Base-by-base conservation (phyloP, 1,140 invertebrate genomes). In the Thaumetopoea pityocampa region DNA sequence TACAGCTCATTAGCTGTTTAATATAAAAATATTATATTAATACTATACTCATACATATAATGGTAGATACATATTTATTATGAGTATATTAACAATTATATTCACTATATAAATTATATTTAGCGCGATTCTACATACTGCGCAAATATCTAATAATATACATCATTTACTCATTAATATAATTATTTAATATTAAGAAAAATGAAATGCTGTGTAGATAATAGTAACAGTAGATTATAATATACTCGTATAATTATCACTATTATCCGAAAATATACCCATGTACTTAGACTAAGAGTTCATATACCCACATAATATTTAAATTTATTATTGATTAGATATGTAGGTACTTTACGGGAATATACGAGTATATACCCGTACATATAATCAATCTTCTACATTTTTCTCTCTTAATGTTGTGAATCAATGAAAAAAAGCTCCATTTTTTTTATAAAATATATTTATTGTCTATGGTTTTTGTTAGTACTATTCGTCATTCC, bases 191-290 rank as follows among this genome's bases (percentile, higher is more conserved):
- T 33, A 34, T 28, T 59, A 59, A 59, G 44, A 7, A 76, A 66
- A 70, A 65, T 51, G 50, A 79, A 84, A 87, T 86, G 85, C 85
- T 86, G 85, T 86, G 83, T 85, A 86, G 85, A 87, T 87, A 87
- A 87, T 87, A 87, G 81, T 71, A 71, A 80, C 41, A 32, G 53
- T 82, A 78, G 69, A 29, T 50, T 46, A 33, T 53, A 56, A 56
- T 32, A 47, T 38, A n/a, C n/a, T n/a, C n/a, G 42, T 50, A 49
- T 44, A 42, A 34, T 51, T 40, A 50, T 46, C 37, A 20, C 19
- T 50, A 50, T 20, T 40, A 36, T 42, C 44, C 27, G 33, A 53
- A 30, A 33, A 12, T 30, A 10, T 41, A 14, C 17, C n/a, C n/a
- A 11, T 40, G 14, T 17, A 26, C 22, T 37, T 14, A 28, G 40